Conservation (phyloP, 2,888 invertebrate species). For the Shargacucullia verbasci region DNA sequence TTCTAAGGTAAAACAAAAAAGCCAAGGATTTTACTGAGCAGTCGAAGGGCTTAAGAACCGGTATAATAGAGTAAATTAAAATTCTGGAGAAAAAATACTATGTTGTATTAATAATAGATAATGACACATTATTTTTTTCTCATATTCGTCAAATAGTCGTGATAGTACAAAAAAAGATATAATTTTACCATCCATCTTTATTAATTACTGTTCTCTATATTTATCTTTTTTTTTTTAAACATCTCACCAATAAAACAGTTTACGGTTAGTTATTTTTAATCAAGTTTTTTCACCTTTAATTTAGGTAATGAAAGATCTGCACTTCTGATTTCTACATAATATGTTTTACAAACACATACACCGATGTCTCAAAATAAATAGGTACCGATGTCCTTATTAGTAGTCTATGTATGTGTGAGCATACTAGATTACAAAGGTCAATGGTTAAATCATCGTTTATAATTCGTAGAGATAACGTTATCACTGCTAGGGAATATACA, state of each 20-base stretch:
- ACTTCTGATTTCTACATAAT: constrained; percentile 8
- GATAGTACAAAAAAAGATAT: neutral
- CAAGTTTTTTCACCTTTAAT: neutral
- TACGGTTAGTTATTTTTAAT: too few species aligned
- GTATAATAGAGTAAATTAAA: constrained; percentile 39
- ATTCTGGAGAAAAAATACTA: constrained; percentile 22
- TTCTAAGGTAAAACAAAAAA: constrained; percentile 51
- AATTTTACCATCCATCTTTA: neutral
- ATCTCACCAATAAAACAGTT: neutral
- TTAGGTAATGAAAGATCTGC: neutral
- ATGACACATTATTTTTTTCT: too few species aligned
- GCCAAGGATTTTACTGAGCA: constrained; percentile 57
- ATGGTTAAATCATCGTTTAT: constrained; percentile 70
- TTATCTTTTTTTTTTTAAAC: neutral
- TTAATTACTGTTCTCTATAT: too few species aligned
- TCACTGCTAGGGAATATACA: constrained; percentile 46
- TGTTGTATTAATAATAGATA: constrained; percentile 4
- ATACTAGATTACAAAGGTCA: constrained; percentile 66
- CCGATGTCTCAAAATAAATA: too few species aligned
- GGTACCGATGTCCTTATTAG: constrained; percentile 41
- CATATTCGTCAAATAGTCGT: constrained; percentile 4
- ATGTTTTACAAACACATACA: constrained; percentile 23
- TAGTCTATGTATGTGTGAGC: constrained; percentile 50
- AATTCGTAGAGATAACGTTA: constrained; percentile 65
- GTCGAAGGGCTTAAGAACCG: constrained; percentile 62